A percentile compares a stretch with the other conserved stretches of the same genome.
Conservation (phyloP, 2,797 vertebrate genomes). For the Etheostoma perlongum region DNA sequence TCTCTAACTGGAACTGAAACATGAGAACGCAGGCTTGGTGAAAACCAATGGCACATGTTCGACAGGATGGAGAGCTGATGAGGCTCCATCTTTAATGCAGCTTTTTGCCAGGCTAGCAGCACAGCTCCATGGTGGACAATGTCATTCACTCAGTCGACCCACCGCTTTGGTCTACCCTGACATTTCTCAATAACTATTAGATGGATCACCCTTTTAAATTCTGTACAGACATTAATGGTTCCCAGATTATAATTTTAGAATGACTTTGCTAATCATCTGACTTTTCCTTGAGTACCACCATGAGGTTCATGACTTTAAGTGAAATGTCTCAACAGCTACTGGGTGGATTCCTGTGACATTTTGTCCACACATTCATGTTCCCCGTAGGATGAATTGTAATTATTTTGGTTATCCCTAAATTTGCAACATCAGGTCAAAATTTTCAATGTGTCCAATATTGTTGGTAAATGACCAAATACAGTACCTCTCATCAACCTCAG, state of each 20-base stretch:
- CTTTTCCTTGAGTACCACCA: neutral
- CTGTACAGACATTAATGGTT: neutral
- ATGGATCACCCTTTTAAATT: neutral
- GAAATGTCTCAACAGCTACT: no score
- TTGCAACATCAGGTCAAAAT: no score
- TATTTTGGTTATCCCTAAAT: no score
- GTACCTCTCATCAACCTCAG: no score
- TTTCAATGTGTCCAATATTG: no score
- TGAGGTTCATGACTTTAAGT: neutral
- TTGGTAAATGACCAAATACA: no score
- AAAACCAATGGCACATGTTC: conserved; percentile 53
- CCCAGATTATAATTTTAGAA: neutral
- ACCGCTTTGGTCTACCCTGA: neutral
- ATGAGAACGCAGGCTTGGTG: conserved; percentile 23
- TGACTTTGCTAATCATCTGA: neutral
- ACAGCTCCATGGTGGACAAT: neutral
- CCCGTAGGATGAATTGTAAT: no score
- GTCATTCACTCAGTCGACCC: neutral
- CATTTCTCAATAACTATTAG: neutral
- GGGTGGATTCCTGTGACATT: no score
- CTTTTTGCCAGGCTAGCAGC: conserved; percentile 1
- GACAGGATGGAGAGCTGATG: conserved; percentile 17
- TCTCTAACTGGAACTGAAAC: conserved; percentile 21
- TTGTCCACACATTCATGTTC: no score
- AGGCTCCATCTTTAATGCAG: neutral